A percentile compares a stretch with the other conserved stretches of the same genome.
phyloP scores from a whole-genome alignment of 1,140 invertebrate genomes.

The Bemisia tabaci region DNA sequence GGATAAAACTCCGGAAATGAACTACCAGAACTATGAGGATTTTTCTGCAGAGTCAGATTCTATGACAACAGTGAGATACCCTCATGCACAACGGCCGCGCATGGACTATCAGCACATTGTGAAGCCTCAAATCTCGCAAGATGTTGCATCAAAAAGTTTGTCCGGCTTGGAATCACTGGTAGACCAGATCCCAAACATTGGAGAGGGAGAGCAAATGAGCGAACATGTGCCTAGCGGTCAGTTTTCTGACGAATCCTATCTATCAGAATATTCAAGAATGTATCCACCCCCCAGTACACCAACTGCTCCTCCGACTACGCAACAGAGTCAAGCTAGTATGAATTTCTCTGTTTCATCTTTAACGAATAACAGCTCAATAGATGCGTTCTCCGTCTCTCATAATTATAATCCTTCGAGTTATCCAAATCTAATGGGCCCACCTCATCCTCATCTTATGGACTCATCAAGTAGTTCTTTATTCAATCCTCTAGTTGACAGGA shows the following conservation, averaged over 20 bases:
- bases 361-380: constrained; percentile 28
- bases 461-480: not conserved
- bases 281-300: constrained; percentile 10
- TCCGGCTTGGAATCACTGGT: constrained; percentile 77
- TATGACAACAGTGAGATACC: constrained; percentile 21
- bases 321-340: constrained; percentile 22
- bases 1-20: constrained; percentile 18
- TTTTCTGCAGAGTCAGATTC: constrained; percentile 24
- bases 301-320: constrained; percentile 21
- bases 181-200: constrained; percentile 79
- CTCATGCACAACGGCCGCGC: constrained; percentile 19
- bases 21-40: constrained; percentile 27
- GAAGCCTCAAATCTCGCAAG: constrained; percentile 33
- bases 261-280: constrained; percentile 23
- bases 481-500: constrained; percentile 18
- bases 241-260: constrained; percentile 25
- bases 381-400: constrained; percentile 25
- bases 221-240: constrained; percentile 16
- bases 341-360: constrained; percentile 33
- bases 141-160: constrained; percentile 73
- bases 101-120: constrained; percentile 11
- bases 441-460: constrained; percentile 8
- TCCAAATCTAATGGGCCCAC: constrained; percentile 24
- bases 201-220: constrained; percentile 39
- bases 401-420: constrained; percentile 23